Evolutionary conservation across 1,140 invertebrate species (phyloP).

Genomic region (Trinorchestia longiramus): DNA sequence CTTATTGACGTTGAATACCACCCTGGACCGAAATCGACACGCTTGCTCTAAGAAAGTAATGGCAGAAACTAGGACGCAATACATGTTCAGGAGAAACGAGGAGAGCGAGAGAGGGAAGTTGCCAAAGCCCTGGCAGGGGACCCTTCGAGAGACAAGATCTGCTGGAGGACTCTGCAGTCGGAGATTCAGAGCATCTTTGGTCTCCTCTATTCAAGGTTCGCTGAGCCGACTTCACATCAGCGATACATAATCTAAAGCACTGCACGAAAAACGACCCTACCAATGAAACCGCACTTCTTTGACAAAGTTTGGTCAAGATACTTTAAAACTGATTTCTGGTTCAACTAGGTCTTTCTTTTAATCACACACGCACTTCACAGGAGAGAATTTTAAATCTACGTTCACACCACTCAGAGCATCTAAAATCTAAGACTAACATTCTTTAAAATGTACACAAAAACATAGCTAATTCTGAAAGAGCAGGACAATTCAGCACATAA

Average conservation of each 20-base stretch:
- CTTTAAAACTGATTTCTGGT: background rate
- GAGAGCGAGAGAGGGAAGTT: constrained; percentile 30
- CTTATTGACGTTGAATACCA: background rate
- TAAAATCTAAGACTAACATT: background rate
- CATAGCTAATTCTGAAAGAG: background rate
- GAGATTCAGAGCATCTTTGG: background rate
- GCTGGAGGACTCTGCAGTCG: constrained; percentile 33
- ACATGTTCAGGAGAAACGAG: background rate
- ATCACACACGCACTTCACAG: constrained; percentile 6
- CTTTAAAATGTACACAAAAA: background rate
- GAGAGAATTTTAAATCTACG: background rate
- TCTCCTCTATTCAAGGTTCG: constrained; percentile 1
- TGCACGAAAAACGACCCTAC: background rate
- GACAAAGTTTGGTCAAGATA: background rate
- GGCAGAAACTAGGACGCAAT: background rate
- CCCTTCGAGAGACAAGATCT: constrained; percentile 23
- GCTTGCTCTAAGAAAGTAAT: background rate
- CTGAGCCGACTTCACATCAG: constrained; percentile 3
- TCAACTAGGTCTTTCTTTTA: background rate
- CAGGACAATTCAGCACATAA: background rate
- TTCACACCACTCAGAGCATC: background rate
- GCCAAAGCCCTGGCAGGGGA: constrained; percentile 43
- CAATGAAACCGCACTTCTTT: background rate
- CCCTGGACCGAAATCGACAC: background rate
- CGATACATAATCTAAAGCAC: background rate